phyloP scores from a whole-genome alignment of 2,888 invertebrate genomes.

The Acrobasis consociella region DNA sequence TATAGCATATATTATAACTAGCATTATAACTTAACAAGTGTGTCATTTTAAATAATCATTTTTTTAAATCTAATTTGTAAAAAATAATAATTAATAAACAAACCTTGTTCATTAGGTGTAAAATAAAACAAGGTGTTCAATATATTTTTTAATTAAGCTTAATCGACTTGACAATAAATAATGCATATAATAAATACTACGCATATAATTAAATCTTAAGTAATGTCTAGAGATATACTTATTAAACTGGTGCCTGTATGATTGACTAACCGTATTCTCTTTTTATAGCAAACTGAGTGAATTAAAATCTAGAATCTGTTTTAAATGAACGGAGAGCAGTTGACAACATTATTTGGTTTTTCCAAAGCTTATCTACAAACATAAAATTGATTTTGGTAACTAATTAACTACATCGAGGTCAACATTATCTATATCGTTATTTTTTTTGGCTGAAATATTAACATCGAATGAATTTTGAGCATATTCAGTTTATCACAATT shows the following conservation, averaged over 20 bases:
- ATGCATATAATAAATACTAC: constrained; percentile 9
- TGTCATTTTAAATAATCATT: too few relatives aligned
- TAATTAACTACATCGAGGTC: not conserved
- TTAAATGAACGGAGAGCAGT: not conserved
- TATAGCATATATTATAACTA: too few relatives aligned
- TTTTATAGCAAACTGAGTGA: not conserved
- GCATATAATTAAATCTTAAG: constrained; percentile 1
- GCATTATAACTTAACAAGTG: too few relatives aligned
- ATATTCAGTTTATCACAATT: not conserved
- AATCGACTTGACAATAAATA: constrained; percentile 6
- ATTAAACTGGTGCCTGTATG: not conserved
- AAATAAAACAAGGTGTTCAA: not conserved
- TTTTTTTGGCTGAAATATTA: not conserved
- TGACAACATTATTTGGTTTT: not conserved
- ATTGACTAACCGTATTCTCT: not conserved
- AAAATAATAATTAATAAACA: not conserved
- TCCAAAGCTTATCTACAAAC: not conserved
- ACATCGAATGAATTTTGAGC: not conserved
- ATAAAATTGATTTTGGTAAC: not conserved
- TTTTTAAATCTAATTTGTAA: too few relatives aligned
- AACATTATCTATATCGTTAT: not conserved
- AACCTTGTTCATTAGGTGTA: constrained; percentile 47
- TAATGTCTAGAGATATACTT: not conserved
- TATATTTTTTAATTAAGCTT: constrained; percentile 2
- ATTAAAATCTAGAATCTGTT: constrained; percentile 7